phyloP scores from a whole-genome alignment of 2,888 invertebrate genomes.

The Ptilodon capucinus region DNA sequence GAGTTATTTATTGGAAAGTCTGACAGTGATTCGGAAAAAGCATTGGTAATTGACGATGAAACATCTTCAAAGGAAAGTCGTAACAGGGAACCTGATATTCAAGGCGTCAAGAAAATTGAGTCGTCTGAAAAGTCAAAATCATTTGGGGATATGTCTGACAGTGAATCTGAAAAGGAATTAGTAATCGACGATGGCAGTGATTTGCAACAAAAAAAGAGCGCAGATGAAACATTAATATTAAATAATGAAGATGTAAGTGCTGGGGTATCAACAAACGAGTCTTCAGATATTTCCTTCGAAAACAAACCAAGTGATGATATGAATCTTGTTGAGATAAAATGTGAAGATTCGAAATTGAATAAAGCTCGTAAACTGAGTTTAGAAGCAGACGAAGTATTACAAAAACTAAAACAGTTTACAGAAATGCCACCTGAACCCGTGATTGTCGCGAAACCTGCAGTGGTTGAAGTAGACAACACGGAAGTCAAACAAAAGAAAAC shows the following conservation, averaged over 20 bases:
- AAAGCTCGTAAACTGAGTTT: constrained; percentile 62
- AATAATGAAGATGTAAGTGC: constrained; percentile 7
- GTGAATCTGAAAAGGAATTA: constrained; percentile 58
- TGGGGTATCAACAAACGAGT: not conserved
- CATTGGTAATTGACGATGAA: no score
- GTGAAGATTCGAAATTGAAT: constrained; percentile 51
- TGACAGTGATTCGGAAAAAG: no score
- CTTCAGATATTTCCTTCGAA: constrained; percentile 8
- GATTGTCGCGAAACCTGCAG: constrained; percentile 27
- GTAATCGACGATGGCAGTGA: constrained; percentile 53
- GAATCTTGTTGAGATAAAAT: constrained; percentile 12
- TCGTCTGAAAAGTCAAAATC: no score
- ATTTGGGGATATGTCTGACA: constrained; percentile 45
- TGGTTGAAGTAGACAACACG: constrained; percentile 28
- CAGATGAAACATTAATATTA: constrained; percentile 30
- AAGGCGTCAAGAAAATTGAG: no score
- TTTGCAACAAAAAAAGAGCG: constrained; percentile 27
- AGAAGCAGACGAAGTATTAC: constrained; percentile 56
- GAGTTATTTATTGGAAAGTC: no score
- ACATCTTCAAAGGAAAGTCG: no score
- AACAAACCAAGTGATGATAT: constrained; percentile 18
- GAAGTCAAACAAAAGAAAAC: constrained; percentile 16
- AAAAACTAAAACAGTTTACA: constrained; percentile 54
- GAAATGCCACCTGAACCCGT: constrained; percentile 56
- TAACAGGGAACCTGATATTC: no score